Conservation (phyloP, 2,888 invertebrate species). For the Cetonia aurata region DNA sequence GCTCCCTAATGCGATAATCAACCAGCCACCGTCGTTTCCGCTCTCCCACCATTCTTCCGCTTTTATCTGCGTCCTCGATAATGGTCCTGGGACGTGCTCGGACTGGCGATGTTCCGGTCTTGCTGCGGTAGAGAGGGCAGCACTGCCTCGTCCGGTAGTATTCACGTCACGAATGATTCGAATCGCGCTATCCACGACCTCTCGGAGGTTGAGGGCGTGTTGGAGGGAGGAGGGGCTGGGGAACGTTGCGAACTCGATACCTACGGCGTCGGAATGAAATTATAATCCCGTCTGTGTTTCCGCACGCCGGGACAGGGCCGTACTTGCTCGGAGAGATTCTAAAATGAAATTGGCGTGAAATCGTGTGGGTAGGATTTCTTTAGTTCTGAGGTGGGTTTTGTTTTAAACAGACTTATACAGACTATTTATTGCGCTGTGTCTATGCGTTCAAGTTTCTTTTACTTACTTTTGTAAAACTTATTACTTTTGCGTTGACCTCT, state of each 20-base stretch:
- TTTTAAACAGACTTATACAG: too few species aligned
- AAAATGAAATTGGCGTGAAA: too few species aligned
- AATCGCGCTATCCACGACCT: neutral
- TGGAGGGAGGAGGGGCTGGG: neutral
- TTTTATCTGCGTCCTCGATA: neutral
- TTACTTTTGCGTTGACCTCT: too few species aligned
- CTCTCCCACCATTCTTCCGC: neutral
- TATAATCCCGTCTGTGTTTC: neutral
- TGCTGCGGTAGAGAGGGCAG: neutral
- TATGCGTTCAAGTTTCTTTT: too few species aligned
- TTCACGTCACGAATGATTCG: neutral
- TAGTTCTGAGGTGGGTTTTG: too few species aligned
- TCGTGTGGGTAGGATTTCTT: too few species aligned
- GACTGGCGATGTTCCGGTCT: neutral
- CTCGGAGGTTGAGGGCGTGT: neutral
- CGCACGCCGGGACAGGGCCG: too few species aligned
- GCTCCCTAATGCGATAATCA: slow-evolving; percentile 3
- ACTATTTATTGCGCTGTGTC: too few species aligned
- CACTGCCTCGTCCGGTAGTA: neutral
- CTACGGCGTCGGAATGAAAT: neutral
- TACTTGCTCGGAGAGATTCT: too few species aligned
- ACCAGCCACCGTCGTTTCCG: neutral
- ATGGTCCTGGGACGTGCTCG: neutral
- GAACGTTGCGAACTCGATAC: neutral
- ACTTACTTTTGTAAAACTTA: too few species aligned